Conservation (phyloP, 1,140 invertebrate genomes). For the Drosophila dunni region DNA sequence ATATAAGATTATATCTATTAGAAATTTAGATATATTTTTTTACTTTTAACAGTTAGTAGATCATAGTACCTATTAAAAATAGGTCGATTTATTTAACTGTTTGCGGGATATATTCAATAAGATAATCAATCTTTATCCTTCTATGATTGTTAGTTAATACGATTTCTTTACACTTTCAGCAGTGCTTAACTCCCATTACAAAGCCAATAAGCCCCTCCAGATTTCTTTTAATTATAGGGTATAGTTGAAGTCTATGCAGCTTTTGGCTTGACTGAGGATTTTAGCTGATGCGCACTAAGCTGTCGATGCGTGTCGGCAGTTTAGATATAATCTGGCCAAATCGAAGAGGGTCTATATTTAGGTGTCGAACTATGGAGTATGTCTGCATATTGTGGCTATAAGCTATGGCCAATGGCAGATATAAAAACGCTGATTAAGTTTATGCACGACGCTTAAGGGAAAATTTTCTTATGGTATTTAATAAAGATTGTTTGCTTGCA, state of each 20-base stretch:
- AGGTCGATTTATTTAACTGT: too few species aligned
- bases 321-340: conserved; percentile 50
- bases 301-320: conserved; percentile 48
- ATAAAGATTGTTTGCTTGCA: conserved; percentile 40
- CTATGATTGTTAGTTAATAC: too few species aligned
- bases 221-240: background rate
- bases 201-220: background rate
- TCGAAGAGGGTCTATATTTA: conserved; percentile 47
- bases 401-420: conserved; percentile 49
- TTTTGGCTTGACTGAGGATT: conserved; percentile 1
- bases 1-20: too few species aligned
- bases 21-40: too few species aligned
- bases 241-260: conserved; percentile 5
- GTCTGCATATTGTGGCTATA: conserved; percentile 14
- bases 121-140: too few species aligned
- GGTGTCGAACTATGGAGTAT: conserved; percentile 19
- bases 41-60: too few species aligned
- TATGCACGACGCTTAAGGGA: conserved; percentile 52
- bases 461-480: conserved; percentile 45
- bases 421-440: conserved; percentile 66
- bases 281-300: conserved; percentile 21
- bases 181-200: background rate
- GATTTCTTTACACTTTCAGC: background rate
- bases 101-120: too few species aligned
- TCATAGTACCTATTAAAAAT: too few species aligned